These are phyloP conservation scores for Saxidomus purpurata DNA, from an alignment of 1,140 invertebrate genomes.

Conservation along the genomic window DNA sequence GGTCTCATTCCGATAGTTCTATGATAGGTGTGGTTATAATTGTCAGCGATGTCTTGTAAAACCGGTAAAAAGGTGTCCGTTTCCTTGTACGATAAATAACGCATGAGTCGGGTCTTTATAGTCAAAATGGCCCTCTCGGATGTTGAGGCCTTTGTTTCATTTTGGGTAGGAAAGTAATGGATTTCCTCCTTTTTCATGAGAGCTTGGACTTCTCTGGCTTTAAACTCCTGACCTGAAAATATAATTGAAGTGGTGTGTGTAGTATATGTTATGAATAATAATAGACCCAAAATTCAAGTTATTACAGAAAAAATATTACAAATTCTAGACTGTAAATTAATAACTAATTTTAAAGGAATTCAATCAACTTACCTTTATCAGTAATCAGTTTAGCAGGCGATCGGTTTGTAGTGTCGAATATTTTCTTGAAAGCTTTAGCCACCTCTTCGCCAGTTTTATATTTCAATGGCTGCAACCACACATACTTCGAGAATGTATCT, in stretches of 20 bases:
- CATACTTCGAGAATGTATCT: neutral
- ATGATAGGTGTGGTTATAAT: constrained; percentile 34
- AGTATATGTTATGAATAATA: neutral
- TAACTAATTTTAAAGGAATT: neutral
- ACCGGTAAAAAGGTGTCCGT: constrained; percentile 2
- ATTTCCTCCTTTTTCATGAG: neutral
- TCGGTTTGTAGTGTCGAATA: neutral
- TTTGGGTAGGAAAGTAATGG: constrained; percentile 8
- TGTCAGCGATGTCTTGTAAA: constrained; percentile 33
- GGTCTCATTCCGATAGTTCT: constrained; percentile 34
- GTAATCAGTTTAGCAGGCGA: constrained; percentile 7
- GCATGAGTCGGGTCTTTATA: constrained; percentile 12
- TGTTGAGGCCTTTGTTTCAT: constrained; percentile 47
- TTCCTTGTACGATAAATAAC: constrained; percentile 30
- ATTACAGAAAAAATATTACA: neutral
- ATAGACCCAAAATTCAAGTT: neutral
- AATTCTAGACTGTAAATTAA: neutral
- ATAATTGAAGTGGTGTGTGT: neutral
- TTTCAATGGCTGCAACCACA: neutral
- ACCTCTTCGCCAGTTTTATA: constrained; percentile 28
- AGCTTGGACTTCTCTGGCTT: neutral
- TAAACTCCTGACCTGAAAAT: constrained; percentile 20
- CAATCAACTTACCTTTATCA: constrained; percentile 11
- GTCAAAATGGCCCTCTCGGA: constrained; percentile 28
- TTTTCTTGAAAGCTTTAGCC: neutral